Conservation (phyloP, 1,140 invertebrate genomes). For the Harpegnathos saltator region DNA sequence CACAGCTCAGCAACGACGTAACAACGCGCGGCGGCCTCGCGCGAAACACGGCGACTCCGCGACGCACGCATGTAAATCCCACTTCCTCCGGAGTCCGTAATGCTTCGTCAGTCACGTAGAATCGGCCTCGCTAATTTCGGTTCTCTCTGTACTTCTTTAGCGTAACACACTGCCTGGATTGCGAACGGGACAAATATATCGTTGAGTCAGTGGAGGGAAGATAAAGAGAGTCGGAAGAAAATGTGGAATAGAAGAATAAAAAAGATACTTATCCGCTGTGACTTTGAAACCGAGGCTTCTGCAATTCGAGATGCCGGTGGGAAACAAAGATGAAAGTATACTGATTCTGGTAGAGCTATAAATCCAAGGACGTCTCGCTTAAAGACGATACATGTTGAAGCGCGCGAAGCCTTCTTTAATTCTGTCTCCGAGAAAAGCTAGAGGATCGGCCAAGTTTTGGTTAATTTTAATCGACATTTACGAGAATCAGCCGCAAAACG, state of each 20-base stretch:
- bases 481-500: not conserved
- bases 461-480: not conserved
- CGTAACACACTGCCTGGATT: not conserved
- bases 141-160: not conserved
- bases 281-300: too few species aligned
- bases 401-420: not conserved
- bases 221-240: not conserved
- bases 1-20: slow-evolving; percentile 34
- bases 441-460: not conserved
- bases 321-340: too few species aligned
- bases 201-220: not conserved
- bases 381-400: not conserved
- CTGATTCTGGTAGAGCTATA: too few species aligned
- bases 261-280: not conserved
- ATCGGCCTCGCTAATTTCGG: not conserved
- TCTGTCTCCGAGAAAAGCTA: too few species aligned
- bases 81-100: slow-evolving; percentile 23
- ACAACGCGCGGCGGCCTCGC: slow-evolving; percentile 13
- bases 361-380: too few species aligned
- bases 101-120: slow-evolving; percentile 8
- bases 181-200: not conserved
- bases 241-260: not conserved
- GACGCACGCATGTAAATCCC: slow-evolving; percentile 27
- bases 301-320: too few species aligned
- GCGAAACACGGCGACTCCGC: slow-evolving; percentile 8